Base-by-base conservation (phyloP, 2,113 vertebrate genomes). In the Vulpes ferrilata region DNA sequence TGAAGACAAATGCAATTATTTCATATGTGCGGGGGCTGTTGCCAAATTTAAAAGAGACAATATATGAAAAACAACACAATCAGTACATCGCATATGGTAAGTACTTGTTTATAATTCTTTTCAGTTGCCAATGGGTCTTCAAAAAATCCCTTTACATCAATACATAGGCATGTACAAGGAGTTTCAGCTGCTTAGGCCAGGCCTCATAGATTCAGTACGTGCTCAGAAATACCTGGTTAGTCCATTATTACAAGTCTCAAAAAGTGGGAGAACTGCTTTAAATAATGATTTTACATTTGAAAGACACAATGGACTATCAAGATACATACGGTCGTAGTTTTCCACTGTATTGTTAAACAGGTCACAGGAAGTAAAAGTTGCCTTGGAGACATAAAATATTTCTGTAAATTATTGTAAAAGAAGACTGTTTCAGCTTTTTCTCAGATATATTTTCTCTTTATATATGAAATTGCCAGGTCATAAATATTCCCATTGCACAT, bases 371-470 rank as follows among this genome's bases (percentile, higher is more conserved):
- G 10, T 64, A 78, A 20, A 94, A 65, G 60, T 38, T 64, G 7
- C 23, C 11, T 83, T 96, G 6, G 55, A 85, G 38, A 76, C 30
- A 64, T 13, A 67, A 86, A 92, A 38, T 59, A 84, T 80, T 96
- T 97, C 57, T 92, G 80, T 83, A 90, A 74, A 67, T 32, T 89
- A 76, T 88, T 81, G 96, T 62, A 76, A 78, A 82, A 93, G 25
- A 86, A 92, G 51, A n/a, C 1, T 78, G 25, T 30, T 82, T 95
- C 62, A 96, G 27, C 71, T 95, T 11, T 38, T 92, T 90, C 51
- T 95, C 38, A 85, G 43, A 86, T 71, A 62, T 13, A 94, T 32
- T 65, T 80, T 88, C 53, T 86, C 22, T 96, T 67, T 83, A 11
- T 53, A 83, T 27, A 23, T 87, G 62, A 95, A 88, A 92, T 83